Evolutionary conservation across 2,797 vertebrate genomes (phyloP), one percentile per base, ranked within the genome.

Genomic region (Falco cherrug): DNA sequence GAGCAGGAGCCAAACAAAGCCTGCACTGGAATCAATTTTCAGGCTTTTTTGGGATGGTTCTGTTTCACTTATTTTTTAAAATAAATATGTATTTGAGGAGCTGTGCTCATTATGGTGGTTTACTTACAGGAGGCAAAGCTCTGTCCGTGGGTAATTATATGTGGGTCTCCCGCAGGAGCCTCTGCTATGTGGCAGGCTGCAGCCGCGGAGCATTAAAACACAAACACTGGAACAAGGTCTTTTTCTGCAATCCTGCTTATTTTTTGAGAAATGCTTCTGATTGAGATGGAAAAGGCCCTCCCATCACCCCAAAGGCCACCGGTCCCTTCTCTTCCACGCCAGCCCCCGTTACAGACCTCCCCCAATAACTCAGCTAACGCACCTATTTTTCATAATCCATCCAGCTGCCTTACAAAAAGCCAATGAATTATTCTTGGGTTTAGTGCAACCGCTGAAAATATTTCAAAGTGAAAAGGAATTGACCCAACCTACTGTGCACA

Each of bases 401-500:
- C 87, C 94, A 87, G 19, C 82, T 79, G 78, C 91, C 96, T 95
- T 89, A 89, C 90, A 88, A 96, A 97, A 91, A 87, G 64, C 84
- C 68, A 83, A 96, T 97, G 96, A 97, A 97, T 98, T 98, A 97
- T 96, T 96, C 93, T 96, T 95, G 92, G 96, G 71, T 97, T 96
- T 95, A 97, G 93, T 65, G 90, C 79, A 95, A 69, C 86, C 14
- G 0, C 79, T 87, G 95, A 94, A 97, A 97, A 96, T 93, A 96
- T 97, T 98, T 97, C 95, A 93, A 95, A 97, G 92, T 68, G 97
- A 95, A 97, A 95, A 97, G 95, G 97, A 98, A 97, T 95, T 97
- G 98, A 97, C 96, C 97, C 97, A 96, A 94, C 90, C 95, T 98
- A 96, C 96, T 88, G 96, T 93, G 96, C 92, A 96, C 89, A 97